Conservation (phyloP, 2,888 invertebrate genomes). For the Macroteleia sp. region DNA sequence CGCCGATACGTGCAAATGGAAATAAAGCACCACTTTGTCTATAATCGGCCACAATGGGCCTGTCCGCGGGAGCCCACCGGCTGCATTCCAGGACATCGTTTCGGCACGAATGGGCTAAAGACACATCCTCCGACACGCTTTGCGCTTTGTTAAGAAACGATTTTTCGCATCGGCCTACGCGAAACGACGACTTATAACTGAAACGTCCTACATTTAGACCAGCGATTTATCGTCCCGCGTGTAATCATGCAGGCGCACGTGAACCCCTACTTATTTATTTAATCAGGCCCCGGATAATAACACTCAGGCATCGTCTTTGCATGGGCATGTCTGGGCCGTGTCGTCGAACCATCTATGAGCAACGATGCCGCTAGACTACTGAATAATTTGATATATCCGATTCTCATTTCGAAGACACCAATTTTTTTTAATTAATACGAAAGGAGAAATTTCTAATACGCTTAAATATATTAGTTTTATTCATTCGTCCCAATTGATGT, state of each 20-base stretch:
- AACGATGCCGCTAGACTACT: constrained; percentile 9
- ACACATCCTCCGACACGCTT: constrained; percentile 52
- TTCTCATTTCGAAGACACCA: no score
- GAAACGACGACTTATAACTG: constrained; percentile 74
- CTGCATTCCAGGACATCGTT: constrained; percentile 71
- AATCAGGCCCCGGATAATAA: constrained; percentile 41
- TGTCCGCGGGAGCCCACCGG: constrained; percentile 58
- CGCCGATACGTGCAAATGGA: constrained; percentile 50
- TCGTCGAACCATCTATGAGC: constrained; percentile 20
- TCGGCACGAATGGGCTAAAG: constrained; percentile 31
- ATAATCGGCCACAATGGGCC: constrained; percentile 77
- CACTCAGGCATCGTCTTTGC: constrained; percentile 19
- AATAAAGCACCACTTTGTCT: constrained; percentile 75
- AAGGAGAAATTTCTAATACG: no score
- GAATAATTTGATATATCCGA: no score
- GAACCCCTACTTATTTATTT: constrained; percentile 48
- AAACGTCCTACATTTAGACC: constrained; percentile 53
- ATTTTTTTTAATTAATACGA: no score
- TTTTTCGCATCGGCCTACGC: constrained; percentile 72
- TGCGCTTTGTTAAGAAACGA: constrained; percentile 64
- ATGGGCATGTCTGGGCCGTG: constrained; percentile 15
- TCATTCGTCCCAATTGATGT: no score
- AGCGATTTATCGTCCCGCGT: constrained; percentile 36
- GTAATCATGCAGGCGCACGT: constrained; percentile 45
- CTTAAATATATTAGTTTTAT: no score